phyloP scores from a whole-genome alignment of 1,140 invertebrate species.

The Lepidotrigona ventralis region DNA sequence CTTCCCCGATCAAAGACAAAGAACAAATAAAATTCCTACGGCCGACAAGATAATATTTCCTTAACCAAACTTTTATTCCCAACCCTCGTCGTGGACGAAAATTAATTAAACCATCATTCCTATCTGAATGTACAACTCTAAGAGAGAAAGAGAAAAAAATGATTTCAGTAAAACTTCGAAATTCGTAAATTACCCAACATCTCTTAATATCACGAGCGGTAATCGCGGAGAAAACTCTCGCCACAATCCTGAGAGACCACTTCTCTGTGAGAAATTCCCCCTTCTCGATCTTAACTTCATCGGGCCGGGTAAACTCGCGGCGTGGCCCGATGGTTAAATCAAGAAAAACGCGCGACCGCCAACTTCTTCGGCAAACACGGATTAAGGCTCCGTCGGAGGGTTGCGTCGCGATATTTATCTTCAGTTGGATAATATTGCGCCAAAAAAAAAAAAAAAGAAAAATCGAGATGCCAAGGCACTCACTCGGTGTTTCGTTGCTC shows the following conservation, averaged over 20 bases:
- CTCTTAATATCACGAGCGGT: not conserved
- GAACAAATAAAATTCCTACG: no score
- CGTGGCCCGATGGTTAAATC: not conserved
- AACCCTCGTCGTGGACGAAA: not conserved
- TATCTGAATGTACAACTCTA: not conserved
- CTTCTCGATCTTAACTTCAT: not conserved
- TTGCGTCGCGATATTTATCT: constrained; percentile 42
- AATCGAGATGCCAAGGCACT: not conserved
- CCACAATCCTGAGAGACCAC: not conserved
- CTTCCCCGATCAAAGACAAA: not conserved
- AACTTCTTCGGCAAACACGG: constrained; percentile 3
- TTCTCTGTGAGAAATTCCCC: not conserved
- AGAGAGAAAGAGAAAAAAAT: no score
- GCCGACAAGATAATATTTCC: not conserved
- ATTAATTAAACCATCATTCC: not conserved
- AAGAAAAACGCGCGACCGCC: not conserved
- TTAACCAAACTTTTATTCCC: not conserved
- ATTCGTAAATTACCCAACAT: not conserved
- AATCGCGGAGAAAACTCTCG: not conserved
- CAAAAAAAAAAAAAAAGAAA: constrained; percentile 17
- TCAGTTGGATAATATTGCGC: constrained; percentile 7
- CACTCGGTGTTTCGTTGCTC: constrained; percentile 38
- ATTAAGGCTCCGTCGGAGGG: not conserved
- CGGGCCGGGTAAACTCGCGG: not conserved
- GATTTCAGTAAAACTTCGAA: not conserved